A percentile compares a stretch with the other conserved stretches of the same genome.
Evolutionary conservation across 2,888 invertebrate genomes (phyloP).

Genomic region (Drosophila paracracens): DNA sequence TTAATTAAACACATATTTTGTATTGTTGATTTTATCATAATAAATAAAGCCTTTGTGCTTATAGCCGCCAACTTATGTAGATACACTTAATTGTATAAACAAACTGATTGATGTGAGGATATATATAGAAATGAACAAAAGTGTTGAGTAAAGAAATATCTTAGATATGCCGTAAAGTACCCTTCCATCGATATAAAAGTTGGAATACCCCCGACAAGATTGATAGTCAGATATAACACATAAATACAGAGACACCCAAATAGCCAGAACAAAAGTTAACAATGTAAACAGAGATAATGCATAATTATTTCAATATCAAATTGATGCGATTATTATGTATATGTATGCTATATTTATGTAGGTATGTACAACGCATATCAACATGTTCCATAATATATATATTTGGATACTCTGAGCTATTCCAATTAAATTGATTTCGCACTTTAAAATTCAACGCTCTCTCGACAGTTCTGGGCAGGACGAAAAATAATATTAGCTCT

Average conservation of each 20-base stretch:
- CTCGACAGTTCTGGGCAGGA: slow-evolving; percentile 28
- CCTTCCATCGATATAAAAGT: not conserved
- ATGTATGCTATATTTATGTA: too few species aligned
- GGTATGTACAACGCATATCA: not conserved
- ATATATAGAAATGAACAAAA: slow-evolving; percentile 1
- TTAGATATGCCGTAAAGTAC: not conserved
- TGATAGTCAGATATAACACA: slow-evolving; percentile 9
- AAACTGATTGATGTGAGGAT: slow-evolving; percentile 22
- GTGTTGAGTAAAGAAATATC: not conserved
- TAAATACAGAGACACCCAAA: not conserved
- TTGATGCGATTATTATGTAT: slow-evolving; percentile 10
- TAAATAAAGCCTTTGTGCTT: not conserved
- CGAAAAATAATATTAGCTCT: slow-evolving; percentile 37
- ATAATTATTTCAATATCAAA: slow-evolving; percentile 42
- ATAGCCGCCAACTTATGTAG: not conserved
- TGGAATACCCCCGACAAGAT: not conserved
- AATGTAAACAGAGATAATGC: slow-evolving; percentile 20
- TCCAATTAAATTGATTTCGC: slow-evolving; percentile 4
- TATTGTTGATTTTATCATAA: not conserved
- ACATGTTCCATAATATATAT: not conserved
- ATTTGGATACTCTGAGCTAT: not conserved
- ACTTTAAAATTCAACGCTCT: slow-evolving; percentile 24
- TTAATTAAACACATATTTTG: not conserved
- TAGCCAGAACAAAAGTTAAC: not conserved
- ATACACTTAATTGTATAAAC: slow-evolving; percentile 3